Conservation (phyloP, 2,797 vertebrate genomes). For the Huso huso region DNA sequence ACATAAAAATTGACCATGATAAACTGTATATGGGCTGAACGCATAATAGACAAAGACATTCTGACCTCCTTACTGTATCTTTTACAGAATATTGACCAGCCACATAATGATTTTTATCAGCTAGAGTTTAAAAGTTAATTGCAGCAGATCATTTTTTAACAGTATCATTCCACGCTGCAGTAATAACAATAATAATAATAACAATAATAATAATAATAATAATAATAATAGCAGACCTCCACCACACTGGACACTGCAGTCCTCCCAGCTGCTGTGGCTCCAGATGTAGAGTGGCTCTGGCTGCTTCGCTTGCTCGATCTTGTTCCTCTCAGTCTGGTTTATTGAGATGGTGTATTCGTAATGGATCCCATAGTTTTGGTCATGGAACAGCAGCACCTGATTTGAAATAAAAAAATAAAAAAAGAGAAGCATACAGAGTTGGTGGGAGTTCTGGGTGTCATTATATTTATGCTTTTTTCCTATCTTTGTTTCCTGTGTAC, state of each 20-base stretch:
- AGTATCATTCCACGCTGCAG: no score
- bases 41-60: no score
- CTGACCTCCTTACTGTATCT: no score
- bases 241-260: conserved; percentile 85
- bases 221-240: conserved; percentile 64
- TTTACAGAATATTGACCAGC: no score
- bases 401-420: background rate
- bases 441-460: conserved; percentile 2
- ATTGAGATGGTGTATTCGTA: conserved; percentile 91
- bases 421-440: background rate
- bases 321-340: conserved; percentile 64
- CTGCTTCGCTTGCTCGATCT: conserved; percentile 47
- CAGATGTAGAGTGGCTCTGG: conserved; percentile 81
- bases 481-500: background rate
- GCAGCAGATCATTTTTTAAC: no score
- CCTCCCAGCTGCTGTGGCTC: conserved; percentile 90
- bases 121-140: no score
- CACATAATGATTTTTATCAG: no score
- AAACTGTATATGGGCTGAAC: no score
- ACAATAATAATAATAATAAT: no score
- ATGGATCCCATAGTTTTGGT: conserved; percentile 91
- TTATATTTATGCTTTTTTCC: background rate
- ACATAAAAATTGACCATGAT: no score
- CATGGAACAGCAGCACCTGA: conserved; percentile 90
- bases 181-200: no score